Evolutionary conservation across 2,113 vertebrate genomes (phyloP).

Genomic region (Varanus salvator): DNA sequence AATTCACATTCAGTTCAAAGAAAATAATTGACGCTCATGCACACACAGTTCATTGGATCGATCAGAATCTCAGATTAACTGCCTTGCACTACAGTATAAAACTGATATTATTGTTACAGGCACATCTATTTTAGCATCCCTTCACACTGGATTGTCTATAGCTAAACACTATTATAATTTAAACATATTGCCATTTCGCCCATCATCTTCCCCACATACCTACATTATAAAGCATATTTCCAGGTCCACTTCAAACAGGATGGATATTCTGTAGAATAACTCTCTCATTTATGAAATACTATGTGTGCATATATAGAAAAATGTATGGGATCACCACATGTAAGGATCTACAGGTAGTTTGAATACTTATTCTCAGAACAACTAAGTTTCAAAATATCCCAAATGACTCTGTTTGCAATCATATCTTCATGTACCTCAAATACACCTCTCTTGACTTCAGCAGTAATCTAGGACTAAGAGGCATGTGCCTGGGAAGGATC

Average conservation of each 20-base stretch:
- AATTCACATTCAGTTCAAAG: background rate
- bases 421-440: slow-evolving; percentile 17
- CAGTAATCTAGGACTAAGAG: background rate
- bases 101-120: slow-evolving; percentile 36
- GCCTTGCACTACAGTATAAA: slow-evolving; percentile 1
- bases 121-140: slow-evolving; percentile 33
- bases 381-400: background rate
- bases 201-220: background rate
- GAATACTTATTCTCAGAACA: background rate
- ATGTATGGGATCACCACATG: background rate
- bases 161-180: slow-evolving; percentile 39
- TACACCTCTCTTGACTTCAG: background rate
- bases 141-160: slow-evolving; percentile 42
- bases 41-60: slow-evolving; percentile 11
- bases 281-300: background rate
- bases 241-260: background rate
- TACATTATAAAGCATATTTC: slow-evolving; percentile 30
- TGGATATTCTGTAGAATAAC: background rate
- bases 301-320: background rate
- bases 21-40: slow-evolving; percentile 35
- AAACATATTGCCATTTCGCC: slow-evolving; percentile 24
- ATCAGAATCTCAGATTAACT: slow-evolving; percentile 48
- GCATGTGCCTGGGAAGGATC: background rate
- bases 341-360: background rate
- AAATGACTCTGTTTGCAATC: background rate